Conservation (phyloP, 2,113 vertebrate species). For the Tychaedon coryphoeus region DNA sequence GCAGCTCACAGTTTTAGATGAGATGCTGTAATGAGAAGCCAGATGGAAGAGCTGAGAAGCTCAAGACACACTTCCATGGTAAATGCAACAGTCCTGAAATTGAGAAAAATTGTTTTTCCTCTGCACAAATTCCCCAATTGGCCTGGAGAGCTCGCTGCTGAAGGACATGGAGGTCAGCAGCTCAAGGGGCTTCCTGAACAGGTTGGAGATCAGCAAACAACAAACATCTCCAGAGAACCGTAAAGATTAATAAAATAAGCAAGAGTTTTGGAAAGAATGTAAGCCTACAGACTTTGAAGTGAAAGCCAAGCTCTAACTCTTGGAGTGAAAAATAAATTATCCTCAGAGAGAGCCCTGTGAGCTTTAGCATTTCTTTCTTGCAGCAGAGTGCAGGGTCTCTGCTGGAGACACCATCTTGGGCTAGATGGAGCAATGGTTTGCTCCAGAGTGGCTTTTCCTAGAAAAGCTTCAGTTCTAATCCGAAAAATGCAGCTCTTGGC, state of each 20-base stretch:
- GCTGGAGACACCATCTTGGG: not conserved
- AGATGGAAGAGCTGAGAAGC: not conserved
- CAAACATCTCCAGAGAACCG: not conserved
- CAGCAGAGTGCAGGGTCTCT: not conserved
- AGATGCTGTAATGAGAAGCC: not conserved
- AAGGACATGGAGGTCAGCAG: not conserved
- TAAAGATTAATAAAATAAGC: constrained; percentile 34
- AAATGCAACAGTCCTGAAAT: not conserved
- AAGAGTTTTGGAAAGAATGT: constrained; percentile 34
- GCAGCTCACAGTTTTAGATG: not conserved
- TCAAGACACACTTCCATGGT: not conserved
- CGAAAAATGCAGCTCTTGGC: constrained; percentile 44
- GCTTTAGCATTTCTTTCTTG: not conserved
- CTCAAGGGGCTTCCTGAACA: not conserved
- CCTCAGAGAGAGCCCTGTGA: not conserved
- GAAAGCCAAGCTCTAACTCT: constrained; percentile 22
- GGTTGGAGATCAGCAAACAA: not conserved
- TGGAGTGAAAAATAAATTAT: constrained; percentile 18
- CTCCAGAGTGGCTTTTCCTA: constrained; percentile 37
- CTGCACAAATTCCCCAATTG: not conserved
- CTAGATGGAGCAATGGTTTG: not conserved
- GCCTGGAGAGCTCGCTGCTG: rapidly evolving
- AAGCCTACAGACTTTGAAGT: constrained; percentile 1
- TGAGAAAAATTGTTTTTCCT: not conserved
- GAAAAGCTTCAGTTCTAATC: constrained; percentile 38